These are phyloP conservation scores for Pollachius pollachius DNA, from an alignment of 2,113 vertebrate genomes.

Conservation along the genomic window DNA sequence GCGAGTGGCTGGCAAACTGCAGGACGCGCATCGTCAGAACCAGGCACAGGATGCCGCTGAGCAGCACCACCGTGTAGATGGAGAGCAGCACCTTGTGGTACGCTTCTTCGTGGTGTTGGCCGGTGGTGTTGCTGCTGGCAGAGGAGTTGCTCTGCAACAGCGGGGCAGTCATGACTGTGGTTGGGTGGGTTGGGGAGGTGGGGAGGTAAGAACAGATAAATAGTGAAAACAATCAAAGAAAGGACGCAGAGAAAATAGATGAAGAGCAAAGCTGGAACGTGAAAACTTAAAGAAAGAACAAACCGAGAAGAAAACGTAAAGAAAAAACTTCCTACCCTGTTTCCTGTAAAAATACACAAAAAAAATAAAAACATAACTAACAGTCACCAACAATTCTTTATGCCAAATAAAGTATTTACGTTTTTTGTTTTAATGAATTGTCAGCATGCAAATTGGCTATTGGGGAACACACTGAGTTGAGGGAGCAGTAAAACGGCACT, in stretches of 20 bases:
- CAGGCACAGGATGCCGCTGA: slow-evolving; percentile 74
- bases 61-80: slow-evolving; percentile 73
- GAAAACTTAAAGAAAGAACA: background rate
- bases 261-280: background rate
- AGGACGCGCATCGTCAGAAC: slow-evolving; percentile 73
- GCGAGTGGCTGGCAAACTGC: slow-evolving; percentile 78
- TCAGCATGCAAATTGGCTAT: too few relatives aligned
- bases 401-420: too few relatives aligned
- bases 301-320: background rate
- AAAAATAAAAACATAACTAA: background rate
- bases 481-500: too few relatives aligned
- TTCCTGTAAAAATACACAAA: too few relatives aligned
- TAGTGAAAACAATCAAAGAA: background rate
- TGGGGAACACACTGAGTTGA: too few relatives aligned
- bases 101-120: accelerated
- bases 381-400: too few relatives aligned
- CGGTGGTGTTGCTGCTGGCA: accelerated
- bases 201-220: background rate
- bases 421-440: too few relatives aligned
- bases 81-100: slow-evolving; percentile 45
- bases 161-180: background rate
- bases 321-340: too few relatives aligned
- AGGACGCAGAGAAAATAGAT: background rate
- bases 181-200: background rate
- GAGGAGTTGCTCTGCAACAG: background rate